A percentile compares a stretch with the other conserved stretches of the same genome.
phyloP scores from a whole-genome alignment of 2,797 vertebrate species.

The Pseudocheirus occidentalis region DNA sequence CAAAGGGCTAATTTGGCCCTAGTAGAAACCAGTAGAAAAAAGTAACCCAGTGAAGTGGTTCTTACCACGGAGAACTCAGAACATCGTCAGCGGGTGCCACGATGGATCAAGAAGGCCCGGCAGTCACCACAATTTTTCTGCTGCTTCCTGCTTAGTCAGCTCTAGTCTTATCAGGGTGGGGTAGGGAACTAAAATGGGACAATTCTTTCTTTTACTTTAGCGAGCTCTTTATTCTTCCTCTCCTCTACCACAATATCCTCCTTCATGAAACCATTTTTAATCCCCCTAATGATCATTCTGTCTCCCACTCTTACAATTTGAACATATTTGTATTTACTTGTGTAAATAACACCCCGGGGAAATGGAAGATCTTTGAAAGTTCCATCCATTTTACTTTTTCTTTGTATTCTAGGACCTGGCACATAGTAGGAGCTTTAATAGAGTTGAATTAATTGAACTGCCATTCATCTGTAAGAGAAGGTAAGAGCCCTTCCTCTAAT shows the following conservation, averaged over 20 bases:
- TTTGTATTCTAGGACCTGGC: background rate
- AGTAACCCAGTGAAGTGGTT: background rate
- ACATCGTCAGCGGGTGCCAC: background rate
- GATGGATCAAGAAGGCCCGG: background rate
- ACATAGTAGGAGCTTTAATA: background rate
- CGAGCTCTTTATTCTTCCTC: background rate
- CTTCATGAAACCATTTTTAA: background rate
- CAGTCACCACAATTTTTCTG: background rate
- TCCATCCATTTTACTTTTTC: background rate
- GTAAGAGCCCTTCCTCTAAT: background rate
- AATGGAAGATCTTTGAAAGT: background rate
- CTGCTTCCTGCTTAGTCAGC: background rate
- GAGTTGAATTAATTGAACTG: background rate
- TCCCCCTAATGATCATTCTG: background rate
- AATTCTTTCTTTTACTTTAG: background rate
- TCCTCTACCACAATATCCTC: background rate
- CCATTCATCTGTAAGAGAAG: background rate
- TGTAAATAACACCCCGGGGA: background rate
- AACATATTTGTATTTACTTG: background rate
- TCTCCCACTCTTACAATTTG: background rate
- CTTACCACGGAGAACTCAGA: background rate
- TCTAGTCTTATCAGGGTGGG: background rate
- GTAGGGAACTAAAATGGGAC: conserved; percentile 14
- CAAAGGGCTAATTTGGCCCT: background rate
- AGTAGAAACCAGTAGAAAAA: background rate